phyloP scores from a whole-genome alignment of 2,797 vertebrate species.

The Acanthopagrus latus region DNA sequence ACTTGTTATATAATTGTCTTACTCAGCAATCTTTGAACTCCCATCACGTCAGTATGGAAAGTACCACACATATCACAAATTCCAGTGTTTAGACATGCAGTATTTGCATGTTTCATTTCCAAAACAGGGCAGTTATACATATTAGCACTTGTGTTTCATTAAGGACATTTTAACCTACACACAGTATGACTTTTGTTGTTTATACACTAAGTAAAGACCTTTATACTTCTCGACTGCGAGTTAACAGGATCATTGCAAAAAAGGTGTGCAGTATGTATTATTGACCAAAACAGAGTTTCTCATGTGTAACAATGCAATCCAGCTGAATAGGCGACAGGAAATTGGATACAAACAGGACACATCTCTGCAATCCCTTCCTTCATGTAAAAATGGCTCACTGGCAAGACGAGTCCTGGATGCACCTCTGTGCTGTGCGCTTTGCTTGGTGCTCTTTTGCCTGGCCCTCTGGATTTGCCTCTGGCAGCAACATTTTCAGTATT shows the following conservation, averaged over 20 bases:
- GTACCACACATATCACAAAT: neutral
- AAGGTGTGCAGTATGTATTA: slow-evolving; percentile 22
- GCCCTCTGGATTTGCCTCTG: slow-evolving; percentile 50
- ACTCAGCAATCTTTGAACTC: neutral
- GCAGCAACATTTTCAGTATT: slow-evolving; percentile 61
- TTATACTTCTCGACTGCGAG: neutral
- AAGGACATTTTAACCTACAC: neutral
- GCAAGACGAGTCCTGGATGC: slow-evolving; percentile 44
- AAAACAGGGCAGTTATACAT: neutral
- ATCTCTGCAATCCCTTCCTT: slow-evolving; percentile 43
- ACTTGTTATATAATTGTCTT: too few relatives aligned
- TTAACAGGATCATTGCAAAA: slow-evolving; percentile 19
- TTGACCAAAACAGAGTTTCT: slow-evolving; percentile 32
- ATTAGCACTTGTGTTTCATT: neutral
- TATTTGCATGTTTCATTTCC: neutral
- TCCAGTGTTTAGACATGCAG: neutral
- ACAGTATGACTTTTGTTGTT: neutral
- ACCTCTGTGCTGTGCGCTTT: slow-evolving; percentile 41
- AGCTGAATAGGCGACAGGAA: slow-evolving; percentile 31
- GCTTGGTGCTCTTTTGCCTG: slow-evolving; percentile 39
- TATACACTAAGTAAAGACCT: neutral
- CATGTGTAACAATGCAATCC: slow-evolving; percentile 29
- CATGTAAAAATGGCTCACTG: slow-evolving; percentile 45
- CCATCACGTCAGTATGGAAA: neutral
- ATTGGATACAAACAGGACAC: slow-evolving; percentile 50